Evolutionary conservation across 92 coral and sea anemone genomes (phyloP), one percentile per base, ranked within the genome.

Genomic region (Umimayanthus chanpuru): DNA sequence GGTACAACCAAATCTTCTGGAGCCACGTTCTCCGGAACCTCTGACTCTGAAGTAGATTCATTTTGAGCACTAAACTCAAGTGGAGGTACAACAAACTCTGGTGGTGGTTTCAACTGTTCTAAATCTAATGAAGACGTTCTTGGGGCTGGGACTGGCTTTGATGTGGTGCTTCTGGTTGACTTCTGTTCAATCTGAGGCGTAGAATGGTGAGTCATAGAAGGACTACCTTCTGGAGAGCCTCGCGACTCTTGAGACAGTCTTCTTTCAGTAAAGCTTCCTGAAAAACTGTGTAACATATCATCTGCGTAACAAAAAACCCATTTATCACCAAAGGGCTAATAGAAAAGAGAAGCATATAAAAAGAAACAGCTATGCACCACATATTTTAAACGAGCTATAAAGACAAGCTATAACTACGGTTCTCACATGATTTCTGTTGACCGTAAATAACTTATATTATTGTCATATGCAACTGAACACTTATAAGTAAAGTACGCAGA

Each of bases 171-270:
- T 32, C 41, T 36, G 18, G 85, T 40, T 25, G 55, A 40, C 58
- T 64, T 81, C 29, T 58, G 43, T 40, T 38, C 86, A 41, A n/a
- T 68, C 64, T 6, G 75, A 36, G 85, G 85, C 20, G 75, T 23
- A 18, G 85, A 23, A 29, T n/a, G 76, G 76, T 65, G 50, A 65
- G 64, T 47, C 50, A 81, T 65, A 6, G 76, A 81, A 11, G 87
- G 87, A 21, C 87, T 68, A 80, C 84, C 70, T 83, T 83, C 87
- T 44, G 76, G 87, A 4, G 87, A 70, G 28, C 77, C 87, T 14
- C 77, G 66, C 29, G 87, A 70, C 74, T 83, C 87, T 83, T 83
- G 78, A 28, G 87, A 70, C 30, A 36, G 74, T 50, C 87, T 26
- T 68, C 86, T 83, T 28, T 71, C 44, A 41, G 6, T 83, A 18